A percentile compares a stretch with the other conserved stretches of the same genome.
These are phyloP conservation scores for Agrotis exclamationis DNA, from an alignment of 2,888 invertebrate genomes.

Conservation along the genomic window DNA sequence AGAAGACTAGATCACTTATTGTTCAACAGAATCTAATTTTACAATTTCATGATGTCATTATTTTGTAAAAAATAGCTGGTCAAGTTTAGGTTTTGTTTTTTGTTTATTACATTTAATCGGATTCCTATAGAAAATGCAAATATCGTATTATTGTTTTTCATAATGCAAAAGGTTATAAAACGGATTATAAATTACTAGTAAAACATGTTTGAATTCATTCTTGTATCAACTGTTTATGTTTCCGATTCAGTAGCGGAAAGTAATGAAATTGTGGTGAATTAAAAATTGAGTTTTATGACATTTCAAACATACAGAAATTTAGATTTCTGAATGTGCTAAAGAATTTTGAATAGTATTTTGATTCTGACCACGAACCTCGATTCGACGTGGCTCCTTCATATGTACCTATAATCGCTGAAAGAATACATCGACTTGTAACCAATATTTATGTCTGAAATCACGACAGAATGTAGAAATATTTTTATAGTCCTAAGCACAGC, in stretches of 20 bases:
- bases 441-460: no score
- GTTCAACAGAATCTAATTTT: no score
- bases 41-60: neutral
- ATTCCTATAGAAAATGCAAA: constrained; percentile 24
- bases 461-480: no score
- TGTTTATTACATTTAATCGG: neutral
- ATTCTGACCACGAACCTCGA: neutral
- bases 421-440: no score
- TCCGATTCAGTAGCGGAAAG: constrained; percentile 19
- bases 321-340: neutral
- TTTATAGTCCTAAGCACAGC: no score
- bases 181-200: constrained; percentile 30
- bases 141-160: constrained; percentile 9
- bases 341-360: neutral
- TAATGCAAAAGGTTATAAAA: constrained; percentile 25
- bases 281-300: constrained; percentile 11
- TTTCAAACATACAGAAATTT: neutral
- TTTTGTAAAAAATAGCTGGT: neutral
- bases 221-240: constrained; percentile 24
- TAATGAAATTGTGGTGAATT: constrained; percentile 16
- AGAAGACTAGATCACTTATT: no score
- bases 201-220: constrained; percentile 21
- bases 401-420: no score
- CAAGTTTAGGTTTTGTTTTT: neutral
- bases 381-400: no score